phyloP scores from a whole-genome alignment of 2,888 invertebrate genomes.

The Drosophila pegasa region DNA sequence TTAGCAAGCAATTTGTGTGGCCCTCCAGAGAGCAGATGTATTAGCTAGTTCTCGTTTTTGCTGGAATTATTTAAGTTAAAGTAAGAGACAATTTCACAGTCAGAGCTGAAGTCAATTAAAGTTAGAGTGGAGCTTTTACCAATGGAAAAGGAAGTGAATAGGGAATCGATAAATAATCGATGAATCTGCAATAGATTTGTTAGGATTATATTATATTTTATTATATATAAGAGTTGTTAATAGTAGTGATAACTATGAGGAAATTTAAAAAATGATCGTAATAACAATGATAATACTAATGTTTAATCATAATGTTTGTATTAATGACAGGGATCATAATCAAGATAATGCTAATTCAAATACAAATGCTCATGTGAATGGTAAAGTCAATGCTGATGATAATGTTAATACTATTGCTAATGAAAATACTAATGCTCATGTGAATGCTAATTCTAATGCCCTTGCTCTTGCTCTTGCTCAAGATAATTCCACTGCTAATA shows the following conservation, averaged over 20 bases:
- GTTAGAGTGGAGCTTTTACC: not conserved
- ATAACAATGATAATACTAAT: no score
- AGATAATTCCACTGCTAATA: not conserved
- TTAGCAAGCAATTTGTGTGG: slow-evolving; percentile 54
- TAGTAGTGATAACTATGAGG: not conserved
- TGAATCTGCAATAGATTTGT: no score
- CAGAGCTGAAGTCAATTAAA: not conserved
- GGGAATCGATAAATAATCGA: no score
- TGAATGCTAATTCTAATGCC: not conserved
- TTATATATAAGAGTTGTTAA: no score
- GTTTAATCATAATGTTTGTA: no score
- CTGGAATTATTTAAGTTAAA: not conserved
- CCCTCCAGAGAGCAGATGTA: slow-evolving; percentile 30
- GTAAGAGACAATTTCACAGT: not conserved
- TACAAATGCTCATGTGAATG: not conserved
- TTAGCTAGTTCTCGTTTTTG: slow-evolving; percentile 4
- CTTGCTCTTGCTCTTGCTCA: not conserved
- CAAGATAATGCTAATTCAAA: not conserved
- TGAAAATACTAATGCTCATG: not conserved
- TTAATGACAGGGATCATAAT: no score
- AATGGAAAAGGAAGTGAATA: not conserved
- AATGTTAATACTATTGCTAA: not conserved
- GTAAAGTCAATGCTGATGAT: not conserved
- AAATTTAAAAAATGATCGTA: no score
- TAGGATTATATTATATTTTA: no score